phyloP scores from a whole-genome alignment of 2,888 invertebrate genomes.

The Parthenolecanium corni region DNA sequence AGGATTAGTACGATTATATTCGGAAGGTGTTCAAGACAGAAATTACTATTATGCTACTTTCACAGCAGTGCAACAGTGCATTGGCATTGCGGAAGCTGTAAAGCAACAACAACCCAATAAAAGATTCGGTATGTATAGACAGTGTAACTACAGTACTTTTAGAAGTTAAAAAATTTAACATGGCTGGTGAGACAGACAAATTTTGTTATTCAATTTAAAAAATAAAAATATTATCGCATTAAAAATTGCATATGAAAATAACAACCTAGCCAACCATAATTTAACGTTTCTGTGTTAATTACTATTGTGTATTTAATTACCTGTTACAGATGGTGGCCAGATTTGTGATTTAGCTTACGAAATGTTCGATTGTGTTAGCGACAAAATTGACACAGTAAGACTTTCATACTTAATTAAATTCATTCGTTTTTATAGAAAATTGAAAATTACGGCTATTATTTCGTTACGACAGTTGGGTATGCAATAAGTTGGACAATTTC shows the following conservation, averaged over 20 bases:
- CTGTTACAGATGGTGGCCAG: slow-evolving; percentile 51
- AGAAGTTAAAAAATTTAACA: not conserved
- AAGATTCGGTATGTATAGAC: slow-evolving; percentile 32
- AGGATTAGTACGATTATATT: slow-evolving; percentile 59
- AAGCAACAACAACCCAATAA: slow-evolving; percentile 35
- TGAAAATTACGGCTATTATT: too few species aligned
- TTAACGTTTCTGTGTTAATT: too few species aligned
- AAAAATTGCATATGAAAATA: not conserved
- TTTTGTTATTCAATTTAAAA: not conserved
- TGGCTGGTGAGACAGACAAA: not conserved
- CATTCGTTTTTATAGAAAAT: too few species aligned
- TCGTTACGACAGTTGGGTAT: too few species aligned
- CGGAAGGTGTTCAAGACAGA: slow-evolving; percentile 64
- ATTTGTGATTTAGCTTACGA: slow-evolving; percentile 66
- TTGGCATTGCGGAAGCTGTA: slow-evolving; percentile 46
- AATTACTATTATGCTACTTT: slow-evolving; percentile 64
- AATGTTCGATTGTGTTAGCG: slow-evolving; percentile 67
- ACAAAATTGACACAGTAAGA: slow-evolving; percentile 52
- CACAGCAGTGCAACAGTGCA: slow-evolving; percentile 56
- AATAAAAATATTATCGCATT: not conserved
- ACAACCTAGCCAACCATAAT: not conserved
- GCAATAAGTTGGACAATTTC: not conserved
- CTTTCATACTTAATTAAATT: too few species aligned
- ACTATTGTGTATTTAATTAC: too few species aligned
- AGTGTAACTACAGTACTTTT: too few species aligned